A percentile compares a stretch with the other conserved stretches of the same genome.
These are phyloP conservation scores for Guaruba guarouba DNA, from an alignment of 2,113 vertebrate genomes.

Conservation along the genomic window DNA sequence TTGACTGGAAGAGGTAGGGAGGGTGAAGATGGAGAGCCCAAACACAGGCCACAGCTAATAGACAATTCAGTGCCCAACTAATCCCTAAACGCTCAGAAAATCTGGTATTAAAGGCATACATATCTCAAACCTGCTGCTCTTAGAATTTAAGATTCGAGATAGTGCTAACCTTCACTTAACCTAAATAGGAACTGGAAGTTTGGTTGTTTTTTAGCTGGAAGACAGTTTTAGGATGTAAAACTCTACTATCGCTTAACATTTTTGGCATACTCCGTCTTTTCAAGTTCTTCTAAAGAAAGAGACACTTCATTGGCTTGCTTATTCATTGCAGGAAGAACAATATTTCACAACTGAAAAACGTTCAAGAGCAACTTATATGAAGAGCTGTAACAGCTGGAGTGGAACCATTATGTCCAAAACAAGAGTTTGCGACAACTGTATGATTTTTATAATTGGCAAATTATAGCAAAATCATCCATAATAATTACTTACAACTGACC, in stretches of 20 bases:
- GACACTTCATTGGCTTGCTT: neutral
- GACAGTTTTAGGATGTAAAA: neutral
- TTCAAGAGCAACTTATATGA: neutral
- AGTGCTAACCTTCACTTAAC: neutral
- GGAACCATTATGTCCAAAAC: constrained; percentile 17
- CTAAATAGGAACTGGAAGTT: neutral
- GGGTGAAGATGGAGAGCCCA: neutral
- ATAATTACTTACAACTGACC: constrained; percentile 53
- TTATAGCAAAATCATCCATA: constrained; percentile 25
- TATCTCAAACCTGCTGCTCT: neutral
- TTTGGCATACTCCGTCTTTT: neutral
- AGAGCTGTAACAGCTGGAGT: constrained; percentile 9
- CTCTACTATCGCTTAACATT: neutral
- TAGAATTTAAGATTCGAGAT: neutral
- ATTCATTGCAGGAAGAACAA: neutral
- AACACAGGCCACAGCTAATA: neutral
- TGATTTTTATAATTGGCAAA: constrained; percentile 17
- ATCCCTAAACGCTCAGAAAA: neutral
- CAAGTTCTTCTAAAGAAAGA: neutral
- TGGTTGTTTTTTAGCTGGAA: neutral
- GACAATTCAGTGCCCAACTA: neutral
- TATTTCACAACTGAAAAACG: neutral
- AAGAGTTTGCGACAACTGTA: neutral
- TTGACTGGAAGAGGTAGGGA: neutral
- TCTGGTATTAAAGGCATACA: neutral